Evolutionary conservation across 1,140 invertebrate genomes (phyloP).

Genomic region (Ctenoplectra terminalis): DNA sequence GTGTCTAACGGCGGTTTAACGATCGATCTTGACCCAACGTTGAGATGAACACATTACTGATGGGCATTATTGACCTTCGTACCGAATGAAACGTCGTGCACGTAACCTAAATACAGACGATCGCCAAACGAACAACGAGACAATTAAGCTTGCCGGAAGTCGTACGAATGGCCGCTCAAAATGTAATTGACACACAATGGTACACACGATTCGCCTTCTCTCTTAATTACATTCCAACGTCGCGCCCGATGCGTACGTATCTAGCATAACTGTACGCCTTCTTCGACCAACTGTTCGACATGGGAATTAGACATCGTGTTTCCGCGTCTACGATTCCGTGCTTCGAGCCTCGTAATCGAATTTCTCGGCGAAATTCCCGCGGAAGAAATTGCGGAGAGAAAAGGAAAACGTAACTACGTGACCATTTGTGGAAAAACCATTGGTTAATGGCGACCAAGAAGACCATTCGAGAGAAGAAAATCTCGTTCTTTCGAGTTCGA

Average conservation of each 20-base stretch:
- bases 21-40: conserved; percentile 53
- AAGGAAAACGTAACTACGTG: neutral
- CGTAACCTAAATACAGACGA: conserved; percentile 51
- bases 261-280: conserved; percentile 2
- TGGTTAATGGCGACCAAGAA: neutral
- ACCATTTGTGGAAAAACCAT: no score
- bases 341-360: neutral
- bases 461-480: neutral
- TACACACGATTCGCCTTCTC: conserved; percentile 34
- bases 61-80: conserved; percentile 55
- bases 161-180: conserved; percentile 66
- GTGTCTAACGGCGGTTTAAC: conserved; percentile 40
- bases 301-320: neutral
- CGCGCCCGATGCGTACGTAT: conserved; percentile 8
- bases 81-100: conserved; percentile 53
- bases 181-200: conserved; percentile 67
- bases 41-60: conserved; percentile 45
- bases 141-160: conserved; percentile 67
- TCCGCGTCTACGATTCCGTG: neutral
- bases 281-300: neutral
- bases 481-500: neutral
- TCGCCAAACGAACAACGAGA: conserved; percentile 59
- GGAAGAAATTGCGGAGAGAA: neutral
- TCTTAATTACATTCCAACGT: conserved; percentile 56
- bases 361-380: no score